Conservation (phyloP, 2,888 invertebrate genomes). For the Thelaira solivaga region DNA sequence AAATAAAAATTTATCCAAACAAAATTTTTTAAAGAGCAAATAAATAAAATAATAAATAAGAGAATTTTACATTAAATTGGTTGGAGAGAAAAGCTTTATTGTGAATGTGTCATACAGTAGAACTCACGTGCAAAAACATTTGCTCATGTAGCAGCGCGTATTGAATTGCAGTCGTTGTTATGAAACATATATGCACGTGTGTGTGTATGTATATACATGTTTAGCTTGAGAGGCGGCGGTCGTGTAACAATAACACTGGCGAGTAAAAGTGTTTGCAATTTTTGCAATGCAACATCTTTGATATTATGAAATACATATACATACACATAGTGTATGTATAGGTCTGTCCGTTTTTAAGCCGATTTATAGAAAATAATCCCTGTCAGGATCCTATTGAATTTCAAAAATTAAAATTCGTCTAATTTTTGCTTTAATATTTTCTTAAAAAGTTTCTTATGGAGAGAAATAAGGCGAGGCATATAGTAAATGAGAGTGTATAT, state of each 20-base stretch:
- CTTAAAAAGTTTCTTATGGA: too few species aligned
- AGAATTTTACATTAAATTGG: not conserved
- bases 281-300: too few species aligned
- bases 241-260: slow-evolving; percentile 1
- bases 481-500: too few species aligned
- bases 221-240: not conserved
- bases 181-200: slow-evolving; percentile 11
- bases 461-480: too few species aligned
- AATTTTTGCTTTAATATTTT: too few species aligned
- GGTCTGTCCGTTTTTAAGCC: too few species aligned
- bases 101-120: slow-evolving; percentile 10
- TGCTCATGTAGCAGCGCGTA: slow-evolving; percentile 15
- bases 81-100: slow-evolving; percentile 15
- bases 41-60: not conserved
- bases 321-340: not conserved
- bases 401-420: too few species aligned
- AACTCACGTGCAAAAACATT: slow-evolving; percentile 59
- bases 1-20: too few species aligned
- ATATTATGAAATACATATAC: too few species aligned
- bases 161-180: slow-evolving; percentile 33
- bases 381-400: too few species aligned
- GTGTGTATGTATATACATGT: not conserved
- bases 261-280: too few species aligned
- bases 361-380: too few species aligned
- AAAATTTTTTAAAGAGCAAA: not conserved